phyloP scores from a whole-genome alignment of 1,140 invertebrate genomes.

The Drosophila teissieri region DNA sequence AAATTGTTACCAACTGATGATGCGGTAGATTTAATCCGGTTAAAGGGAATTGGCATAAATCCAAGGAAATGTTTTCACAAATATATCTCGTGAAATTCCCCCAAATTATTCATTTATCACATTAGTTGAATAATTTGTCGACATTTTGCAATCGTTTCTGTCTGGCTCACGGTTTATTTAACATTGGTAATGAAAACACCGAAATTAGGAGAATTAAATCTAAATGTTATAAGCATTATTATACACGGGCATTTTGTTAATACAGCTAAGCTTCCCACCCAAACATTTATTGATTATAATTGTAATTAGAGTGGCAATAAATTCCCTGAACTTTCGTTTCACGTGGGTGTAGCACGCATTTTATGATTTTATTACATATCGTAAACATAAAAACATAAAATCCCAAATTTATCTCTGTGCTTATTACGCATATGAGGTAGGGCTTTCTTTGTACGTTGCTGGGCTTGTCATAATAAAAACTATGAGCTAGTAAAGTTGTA shows the following conservation, averaged over 20 bases:
- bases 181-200: conserved; percentile 8
- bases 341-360: conserved; percentile 17
- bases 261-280: conserved; percentile 8
- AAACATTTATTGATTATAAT: conserved; percentile 28
- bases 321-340: conserved; percentile 22
- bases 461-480: conserved; percentile 32
- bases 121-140: conserved; percentile 18
- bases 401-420: conserved; percentile 5
- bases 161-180: conserved; percentile 28
- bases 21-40: conserved; percentile 1
- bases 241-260: conserved; percentile 10
- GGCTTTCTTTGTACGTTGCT: conserved; percentile 30
- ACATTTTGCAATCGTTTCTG: conserved; percentile 30
- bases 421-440: conserved; percentile 40
- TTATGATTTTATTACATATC: conserved; percentile 26
- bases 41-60: background rate
- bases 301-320: conserved; percentile 35
- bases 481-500: conserved; percentile 25
- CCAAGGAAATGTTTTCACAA: background rate
- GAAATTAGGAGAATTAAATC: conserved; percentile 30
- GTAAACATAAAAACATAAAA: conserved; percentile 20
- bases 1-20: conserved; percentile 17
- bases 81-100: background rate
- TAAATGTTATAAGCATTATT: conserved; percentile 32
- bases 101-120: conserved; percentile 30